phyloP scores from a whole-genome alignment of 2,888 invertebrate genomes.

The Cheilosia urbana region DNA sequence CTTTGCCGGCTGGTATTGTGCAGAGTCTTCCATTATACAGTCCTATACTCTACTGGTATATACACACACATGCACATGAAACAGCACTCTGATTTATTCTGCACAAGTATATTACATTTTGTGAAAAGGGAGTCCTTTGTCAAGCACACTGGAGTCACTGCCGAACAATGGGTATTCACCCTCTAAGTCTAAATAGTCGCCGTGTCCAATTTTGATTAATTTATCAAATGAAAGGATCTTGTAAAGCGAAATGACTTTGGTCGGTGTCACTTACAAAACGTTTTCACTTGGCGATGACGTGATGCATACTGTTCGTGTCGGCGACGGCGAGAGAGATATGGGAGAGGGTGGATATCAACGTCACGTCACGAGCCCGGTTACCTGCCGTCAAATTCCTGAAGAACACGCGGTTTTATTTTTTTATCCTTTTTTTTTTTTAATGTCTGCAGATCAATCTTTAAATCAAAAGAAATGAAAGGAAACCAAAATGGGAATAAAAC shows the following conservation, averaged over 20 bases:
- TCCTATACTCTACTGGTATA: constrained; percentile 30
- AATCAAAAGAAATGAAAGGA: constrained; percentile 41
- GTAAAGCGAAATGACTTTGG: constrained; percentile 19
- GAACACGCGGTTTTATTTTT: constrained; percentile 35
- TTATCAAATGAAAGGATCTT: constrained; percentile 40
- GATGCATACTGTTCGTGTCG: not conserved
- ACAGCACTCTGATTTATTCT: constrained; percentile 23
- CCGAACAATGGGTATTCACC: constrained; percentile 20
- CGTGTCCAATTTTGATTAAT: constrained; percentile 19
- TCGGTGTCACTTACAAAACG: constrained; percentile 23
- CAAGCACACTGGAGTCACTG: not conserved
- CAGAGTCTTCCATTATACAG: constrained; percentile 79
- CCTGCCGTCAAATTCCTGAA: constrained; percentile 70
- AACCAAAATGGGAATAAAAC: constrained; percentile 25
- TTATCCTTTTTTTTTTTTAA: constrained; percentile 7
- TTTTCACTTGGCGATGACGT: constrained; percentile 16
- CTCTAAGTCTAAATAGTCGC: constrained; percentile 11
- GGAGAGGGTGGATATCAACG: constrained; percentile 41
- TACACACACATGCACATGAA: constrained; percentile 7
- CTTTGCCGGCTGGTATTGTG: constrained; percentile 40
- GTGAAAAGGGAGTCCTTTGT: constrained; percentile 2
- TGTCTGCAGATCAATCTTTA: constrained; percentile 56
- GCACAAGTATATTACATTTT: constrained; percentile 54
- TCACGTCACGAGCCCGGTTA: constrained; percentile 34
- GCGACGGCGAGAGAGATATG: constrained; percentile 20